Base-by-base conservation (phyloP, 2,113 vertebrate genomes). In the Cariama cristata region DNA sequence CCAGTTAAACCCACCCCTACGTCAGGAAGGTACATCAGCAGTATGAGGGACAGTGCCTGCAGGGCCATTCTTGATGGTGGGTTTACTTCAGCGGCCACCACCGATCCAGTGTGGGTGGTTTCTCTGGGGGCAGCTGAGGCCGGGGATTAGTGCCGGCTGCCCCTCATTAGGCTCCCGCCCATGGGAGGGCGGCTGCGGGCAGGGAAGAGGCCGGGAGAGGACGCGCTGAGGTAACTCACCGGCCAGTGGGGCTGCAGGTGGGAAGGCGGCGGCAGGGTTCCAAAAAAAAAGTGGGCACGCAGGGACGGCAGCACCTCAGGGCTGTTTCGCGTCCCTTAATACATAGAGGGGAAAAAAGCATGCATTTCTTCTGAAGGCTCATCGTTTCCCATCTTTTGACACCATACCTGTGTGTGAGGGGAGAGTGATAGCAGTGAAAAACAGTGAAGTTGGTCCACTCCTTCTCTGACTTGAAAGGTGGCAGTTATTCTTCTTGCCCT, bases 91-190 rank as follows among this genome's bases (percentile, higher is more conserved):
- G n/a, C 21, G 72, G 47, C 42, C 18, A 3, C 23, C 18, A 8
- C 38, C 0, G 0, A 4, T 5, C 12, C 12, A 0, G 0, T 6
- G 22, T 6, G 9, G 9, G 24, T 6, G 8, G 33, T 71, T 27
- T 33, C 35, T 22, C n/a, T 12, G 13, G 19, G 56, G 32, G n/a
- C 24, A 56, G 21, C 16, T 20, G 33, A 17, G 53, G n/a, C 58
- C 4, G 9, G 58, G 19, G 56, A 5, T 14, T 5, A 12, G 5
- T 10, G 26, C 14, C 5, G 15, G n/a, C 38, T 5, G 30, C 0
- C 11, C 24, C 55, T 27, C 2, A 1, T 9, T 6, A 9, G 44
- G 13, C 33, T 33, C 50, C 56, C 2, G 9, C 12, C 11, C 4
- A 3, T 2, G 7, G 33, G n/a, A 18, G 27, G 18, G 21, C 2